Evolutionary conservation across 2,797 vertebrate species (phyloP), one percentile per base, ranked within the genome.

Genomic region (Cichlasoma orientale): DNA sequence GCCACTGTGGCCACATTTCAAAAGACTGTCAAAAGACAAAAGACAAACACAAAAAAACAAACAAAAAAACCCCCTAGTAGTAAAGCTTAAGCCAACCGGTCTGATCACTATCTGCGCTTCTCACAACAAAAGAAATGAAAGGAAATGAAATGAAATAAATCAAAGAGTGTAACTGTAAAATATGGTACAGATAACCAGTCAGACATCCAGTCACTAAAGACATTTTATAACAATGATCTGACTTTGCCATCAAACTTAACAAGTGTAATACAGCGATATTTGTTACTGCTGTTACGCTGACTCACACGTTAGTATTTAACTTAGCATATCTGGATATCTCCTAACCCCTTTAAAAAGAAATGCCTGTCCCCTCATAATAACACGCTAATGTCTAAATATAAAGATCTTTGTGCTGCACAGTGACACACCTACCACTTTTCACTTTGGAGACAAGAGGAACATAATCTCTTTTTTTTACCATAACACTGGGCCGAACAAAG

Each of bases 81-180:
- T 68, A 52, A 68, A 31, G 63, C 18, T 52, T 68, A 14, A 68
- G 11, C 18, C 44, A 68, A 52, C 63, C 4, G 1, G 63, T 68
- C 25, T 7, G 25, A 52, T 92, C 52, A 11, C 74, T 86, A 90
- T 91, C 90, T 74, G 74, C 56, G 74, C 56, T 73, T 70, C 76
- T 58, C 23, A 7, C 11, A 18, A 82, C 72, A 53, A 84, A 87
- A 33, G 38, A 66, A 66, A 27, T 44, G 61, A 36, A 18, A 23
- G 21, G 16, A 55, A 41, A 36, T 19, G 18, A 38, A 72, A 56
- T 27, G 19, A 41, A 72, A 56, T 11, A 25, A 52, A 68, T 68
- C 61, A 66, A 66, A 12, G 23, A 66, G 27, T 47, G 41, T 47
- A 66, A 25, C 12, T 19, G 61, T 66, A 47, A 66, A 66, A 27